Base-by-base conservation (phyloP, 2,888 invertebrate genomes). In the Acronicta psi region DNA sequence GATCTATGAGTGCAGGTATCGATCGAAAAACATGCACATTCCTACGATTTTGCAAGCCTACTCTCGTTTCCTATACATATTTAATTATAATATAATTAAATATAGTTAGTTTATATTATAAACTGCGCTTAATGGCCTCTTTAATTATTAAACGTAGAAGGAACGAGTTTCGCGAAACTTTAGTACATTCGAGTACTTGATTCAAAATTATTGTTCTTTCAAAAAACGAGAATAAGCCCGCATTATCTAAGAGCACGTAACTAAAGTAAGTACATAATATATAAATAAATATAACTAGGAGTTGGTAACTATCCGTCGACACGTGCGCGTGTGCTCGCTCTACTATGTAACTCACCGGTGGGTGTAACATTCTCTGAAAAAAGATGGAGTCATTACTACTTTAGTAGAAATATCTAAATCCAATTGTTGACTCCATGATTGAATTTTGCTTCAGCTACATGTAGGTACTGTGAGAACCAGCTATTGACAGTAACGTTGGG, bases 331-430 rank as follows among this genome's bases (percentile, higher is more conserved):
- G 91, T 93, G 92, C 90, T 84, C 81, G 74, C 62, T 83, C 91
- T 92, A 91, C 73, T 29, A 56, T 53, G 51, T 54, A 86, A 94
- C 94, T 94, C 94, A 94, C 94, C 94, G 78, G 94, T 94, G 89
- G 94, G 89, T 89, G 94, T 93, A 86, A 94, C 89, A 93, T 89
- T 92, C 85, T 94, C 94, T 94, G 94, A 94, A 94, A 94, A 93
- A 87, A 93, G 93, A 91, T 93, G 94, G 93, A 94, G 93, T 83
- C 93, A 81, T 94, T 94, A 94, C 94, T 93, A 93, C 90, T 87
- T 82, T 82, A 73, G 76, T 67, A 51, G 68, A 76, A 79, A 83
- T 66, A 75, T 76, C 91, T 91, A 92, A 82, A 68, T 78, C 93
- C 93, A 92, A 93, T 92, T 83, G 52, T 74, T 85, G 94, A 94